Evolutionary conservation across 2,113 vertebrate genomes (phyloP).

Genomic region (Irena cyanogastra): DNA sequence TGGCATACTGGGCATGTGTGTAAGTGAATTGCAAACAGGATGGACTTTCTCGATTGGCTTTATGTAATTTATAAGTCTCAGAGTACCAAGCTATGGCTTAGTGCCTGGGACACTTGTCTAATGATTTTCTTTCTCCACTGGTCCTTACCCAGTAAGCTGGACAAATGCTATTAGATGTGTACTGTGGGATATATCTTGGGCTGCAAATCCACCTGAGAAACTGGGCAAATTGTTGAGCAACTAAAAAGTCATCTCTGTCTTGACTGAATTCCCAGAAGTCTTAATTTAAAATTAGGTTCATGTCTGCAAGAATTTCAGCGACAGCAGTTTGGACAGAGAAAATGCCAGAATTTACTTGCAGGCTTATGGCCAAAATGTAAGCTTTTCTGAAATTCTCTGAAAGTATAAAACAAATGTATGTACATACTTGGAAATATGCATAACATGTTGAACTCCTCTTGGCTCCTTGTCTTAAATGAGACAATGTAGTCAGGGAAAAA

Average conservation of each 20-base stretch:
- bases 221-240: background rate
- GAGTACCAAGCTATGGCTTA: background rate
- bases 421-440: background rate
- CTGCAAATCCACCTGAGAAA: background rate
- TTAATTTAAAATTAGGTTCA: slow-evolving; percentile 11
- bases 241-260: background rate
- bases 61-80: background rate
- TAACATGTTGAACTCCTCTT: background rate
- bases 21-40: background rate
- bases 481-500: background rate
- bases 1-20: background rate
- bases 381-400: background rate
- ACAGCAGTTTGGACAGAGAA: background rate
- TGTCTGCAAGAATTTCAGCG: background rate
- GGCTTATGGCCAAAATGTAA: background rate
- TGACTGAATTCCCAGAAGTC: background rate
- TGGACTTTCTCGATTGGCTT: background rate
- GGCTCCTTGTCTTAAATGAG: background rate
- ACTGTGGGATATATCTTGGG: background rate
- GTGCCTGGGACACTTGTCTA: background rate
- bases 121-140: background rate
- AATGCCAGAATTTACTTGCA: background rate
- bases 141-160: background rate
- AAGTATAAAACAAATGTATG: background rate
- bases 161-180: background rate